Base-by-base conservation (phyloP, 92 coral and sea anemone genomes). In the Siderastrea siderea region DNA sequence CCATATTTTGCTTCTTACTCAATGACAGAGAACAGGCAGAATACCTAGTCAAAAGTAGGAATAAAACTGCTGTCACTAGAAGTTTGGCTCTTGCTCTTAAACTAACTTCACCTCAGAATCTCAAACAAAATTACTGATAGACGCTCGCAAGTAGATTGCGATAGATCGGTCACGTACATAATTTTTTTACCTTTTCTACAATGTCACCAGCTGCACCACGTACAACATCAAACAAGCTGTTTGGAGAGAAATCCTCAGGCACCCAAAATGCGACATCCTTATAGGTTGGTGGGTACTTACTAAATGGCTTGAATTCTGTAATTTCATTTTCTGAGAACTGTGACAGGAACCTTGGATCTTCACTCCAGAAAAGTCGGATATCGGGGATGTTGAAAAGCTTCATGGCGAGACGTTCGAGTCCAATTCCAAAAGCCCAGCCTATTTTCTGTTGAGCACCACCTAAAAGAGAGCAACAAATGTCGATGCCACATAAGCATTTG, bases 401-500 rank as follows among this genome's bases (percentile, higher is more conserved):
- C 99, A 98, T 98, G 65, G 99, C 99, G 57, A 98, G 91, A 38
- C 99, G 94, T 76, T 98, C 99, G 54, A 98, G 89, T 45, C 99
- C 99, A 82, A 96, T 89, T 6, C 99, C 99, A 92, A 98, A 98
- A 38, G 98, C 99, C 99, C 98, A 95, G 15, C 98, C 99, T 62
- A 98, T 95, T 53, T 93, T 91, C 73, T 85, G 91, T 45, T 84
- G 93, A 64, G 98, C 99, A 15, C 99, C 99, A 92, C 98, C 99
- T 98, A 54, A 17, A 51, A 1, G 54, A 44, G 4, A 46, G 15
- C 3, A 3, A 44, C 15, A 69, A 66, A 19, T 0, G 50, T 49
- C 17, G 15, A 0, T 6, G 3, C 58, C 49, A 1, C 15, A 13
- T 8, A 16, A 73, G 15, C 2, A 14, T 69, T 16, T 44, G 46